A percentile compares a stretch with the other conserved stretches of the same genome.
These are phyloP conservation scores for Apodemia hepburni DNA, from an alignment of 2,888 invertebrate genomes.

Conservation along the genomic window DNA sequence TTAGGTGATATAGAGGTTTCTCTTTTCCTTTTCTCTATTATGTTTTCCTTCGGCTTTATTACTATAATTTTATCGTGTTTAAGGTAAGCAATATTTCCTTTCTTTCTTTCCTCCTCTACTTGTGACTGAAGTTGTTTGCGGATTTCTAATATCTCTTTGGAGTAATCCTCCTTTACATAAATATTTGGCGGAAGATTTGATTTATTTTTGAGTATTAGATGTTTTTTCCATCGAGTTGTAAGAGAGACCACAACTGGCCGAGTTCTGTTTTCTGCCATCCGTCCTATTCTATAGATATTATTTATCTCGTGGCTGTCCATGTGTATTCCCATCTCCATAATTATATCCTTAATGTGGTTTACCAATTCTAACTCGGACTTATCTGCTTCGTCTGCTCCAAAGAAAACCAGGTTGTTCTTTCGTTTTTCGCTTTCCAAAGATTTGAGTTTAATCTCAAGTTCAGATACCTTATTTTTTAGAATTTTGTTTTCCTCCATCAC, in stretches of 20 bases:
- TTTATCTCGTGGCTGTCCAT: neutral
- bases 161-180: slow-evolving; percentile 21
- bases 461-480: too few species aligned
- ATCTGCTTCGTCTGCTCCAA: too few species aligned
- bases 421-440: too few species aligned
- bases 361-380: too few species aligned
- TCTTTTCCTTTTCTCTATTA: neutral
- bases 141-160: slow-evolving; percentile 23
- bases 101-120: slow-evolving; percentile 18
- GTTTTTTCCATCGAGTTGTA: slow-evolving; percentile 25
- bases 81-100: neutral
- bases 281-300: neutral
- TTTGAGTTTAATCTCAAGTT: too few species aligned
- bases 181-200: slow-evolving; percentile 19
- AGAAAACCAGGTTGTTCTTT: too few species aligned
- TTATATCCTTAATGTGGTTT: too few species aligned
- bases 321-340: neutral
- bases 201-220: slow-evolving; percentile 23
- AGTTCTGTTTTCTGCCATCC: neutral
- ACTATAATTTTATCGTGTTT: neutral
- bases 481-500: too few species aligned
- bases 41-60: neutral
- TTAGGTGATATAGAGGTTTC: too few species aligned
- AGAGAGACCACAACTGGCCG: slow-evolving; percentile 22
- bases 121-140: slow-evolving; percentile 20